Percentiles rank a stretch among this genome's conserved stretches.
Conservation (phyloP, 2,113 vertebrate species). For the Glaucidium brasilianum region DNA sequence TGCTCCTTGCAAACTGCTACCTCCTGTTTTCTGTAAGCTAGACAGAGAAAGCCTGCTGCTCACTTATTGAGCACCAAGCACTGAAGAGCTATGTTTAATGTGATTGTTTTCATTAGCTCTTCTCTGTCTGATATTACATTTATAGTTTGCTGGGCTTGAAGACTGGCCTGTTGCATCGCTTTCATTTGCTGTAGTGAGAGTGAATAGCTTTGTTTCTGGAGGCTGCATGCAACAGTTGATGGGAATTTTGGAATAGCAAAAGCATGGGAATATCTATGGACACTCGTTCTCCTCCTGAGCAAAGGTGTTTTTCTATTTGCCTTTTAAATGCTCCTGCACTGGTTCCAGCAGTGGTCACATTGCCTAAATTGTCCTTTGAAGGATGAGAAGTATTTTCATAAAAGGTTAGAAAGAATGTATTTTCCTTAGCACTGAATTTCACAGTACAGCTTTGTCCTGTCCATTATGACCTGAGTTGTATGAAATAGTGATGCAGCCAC, state of each 20-base stretch:
- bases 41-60: constrained; percentile 88
- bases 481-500: constrained; percentile 44
- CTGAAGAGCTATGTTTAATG: constrained; percentile 92
- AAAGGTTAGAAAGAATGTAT: constrained; percentile 43
- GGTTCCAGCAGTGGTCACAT: background rate
- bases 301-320: constrained; percentile 5
- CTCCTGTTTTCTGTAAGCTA: constrained; percentile 95
- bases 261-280: background rate
- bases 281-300: background rate
- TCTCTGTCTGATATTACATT: constrained; percentile 86
- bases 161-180: constrained; percentile 76
- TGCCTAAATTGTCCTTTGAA: constrained; percentile 48
- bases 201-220: constrained; percentile 59
- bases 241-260: constrained; percentile 33
- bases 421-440: constrained; percentile 47
- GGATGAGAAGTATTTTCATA: constrained; percentile 43
- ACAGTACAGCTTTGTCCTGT: constrained; percentile 9
- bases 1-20: constrained; percentile 87
- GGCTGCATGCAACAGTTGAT: constrained; percentile 39
- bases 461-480: constrained; percentile 34
- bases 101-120: constrained; percentile 96
- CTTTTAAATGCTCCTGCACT: constrained; percentile 14
- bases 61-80: constrained; percentile 91
- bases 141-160: constrained; percentile 81
- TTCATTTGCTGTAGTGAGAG: constrained; percentile 72